Evolutionary conservation across 2,797 vertebrate species (phyloP).

Genomic region (Lates japonicus): DNA sequence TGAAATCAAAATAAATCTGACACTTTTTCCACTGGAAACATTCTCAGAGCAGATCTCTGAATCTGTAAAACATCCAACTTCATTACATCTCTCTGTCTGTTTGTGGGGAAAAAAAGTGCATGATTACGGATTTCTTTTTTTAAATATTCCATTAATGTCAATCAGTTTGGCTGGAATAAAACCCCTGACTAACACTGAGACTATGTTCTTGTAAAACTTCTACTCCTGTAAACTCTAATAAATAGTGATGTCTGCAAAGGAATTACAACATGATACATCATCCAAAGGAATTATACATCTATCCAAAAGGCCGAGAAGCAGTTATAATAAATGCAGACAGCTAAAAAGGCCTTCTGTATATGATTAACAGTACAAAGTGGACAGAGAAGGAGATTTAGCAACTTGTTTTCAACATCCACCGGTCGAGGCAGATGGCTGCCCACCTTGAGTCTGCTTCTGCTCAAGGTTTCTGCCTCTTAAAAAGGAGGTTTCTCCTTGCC

Average conservation of each 20-base stretch:
- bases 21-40: not conserved
- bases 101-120: too few relatives aligned
- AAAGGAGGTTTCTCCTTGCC: too few relatives aligned
- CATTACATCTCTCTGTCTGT: not conserved
- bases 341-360: not conserved
- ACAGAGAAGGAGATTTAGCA: not conserved
- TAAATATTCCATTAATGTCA: too few relatives aligned
- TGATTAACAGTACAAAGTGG: not conserved
- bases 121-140: too few relatives aligned
- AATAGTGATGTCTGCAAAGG: not conserved
- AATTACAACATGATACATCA: not conserved
- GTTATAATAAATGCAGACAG: not conserved
- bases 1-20: conserved; percentile 19
- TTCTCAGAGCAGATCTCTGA: too few relatives aligned
- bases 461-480: too few relatives aligned
- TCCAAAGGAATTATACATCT: not conserved
- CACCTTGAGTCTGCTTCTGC: too few relatives aligned
- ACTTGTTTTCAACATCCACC: not conserved
- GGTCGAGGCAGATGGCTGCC: too few relatives aligned
- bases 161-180: not conserved
- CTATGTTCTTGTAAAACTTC: not conserved
- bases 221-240: not conserved
- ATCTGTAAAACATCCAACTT: not conserved
- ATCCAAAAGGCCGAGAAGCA: not conserved
- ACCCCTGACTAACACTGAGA: not conserved